Conservation (phyloP, 2,888 invertebrate genomes). For the Fragum fragum region DNA sequence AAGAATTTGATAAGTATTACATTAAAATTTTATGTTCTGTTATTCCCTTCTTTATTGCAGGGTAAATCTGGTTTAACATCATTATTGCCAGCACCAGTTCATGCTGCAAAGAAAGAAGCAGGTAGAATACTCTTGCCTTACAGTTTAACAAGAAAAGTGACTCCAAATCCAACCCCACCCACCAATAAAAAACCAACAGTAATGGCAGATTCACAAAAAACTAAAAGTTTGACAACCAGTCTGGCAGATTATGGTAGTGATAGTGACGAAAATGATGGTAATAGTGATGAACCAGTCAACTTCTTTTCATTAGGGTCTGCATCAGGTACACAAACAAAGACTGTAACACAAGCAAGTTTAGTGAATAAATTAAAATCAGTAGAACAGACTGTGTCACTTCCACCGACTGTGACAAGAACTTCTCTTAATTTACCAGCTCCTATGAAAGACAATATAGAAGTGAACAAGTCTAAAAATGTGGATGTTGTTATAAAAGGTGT, state of each 20-base stretch:
- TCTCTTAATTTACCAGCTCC: constrained; percentile 63
- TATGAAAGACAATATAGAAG: constrained; percentile 17
- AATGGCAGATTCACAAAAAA: constrained; percentile 4
- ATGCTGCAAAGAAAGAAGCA: constrained; percentile 77
- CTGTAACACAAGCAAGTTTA: neutral
- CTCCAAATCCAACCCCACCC: constrained; percentile 22
- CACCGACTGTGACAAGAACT: constrained; percentile 41
- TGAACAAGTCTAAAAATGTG: neutral
- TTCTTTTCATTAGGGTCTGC: constrained; percentile 71
- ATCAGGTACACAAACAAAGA: neutral
- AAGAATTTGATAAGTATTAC: no score
- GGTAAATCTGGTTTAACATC: constrained; percentile 76
- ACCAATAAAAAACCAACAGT: neutral
- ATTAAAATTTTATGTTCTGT: no score
- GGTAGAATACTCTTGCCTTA: constrained; percentile 80
- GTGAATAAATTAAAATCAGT: constrained; percentile 29
- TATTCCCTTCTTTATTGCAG: constrained; percentile 52
- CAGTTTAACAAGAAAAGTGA: constrained; percentile 67
- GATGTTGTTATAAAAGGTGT: constrained; percentile 10
- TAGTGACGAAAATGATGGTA: constrained; percentile 75
- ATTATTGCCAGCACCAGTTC: constrained; percentile 79
- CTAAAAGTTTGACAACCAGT: constrained; percentile 30
- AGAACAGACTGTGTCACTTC: constrained; percentile 54
- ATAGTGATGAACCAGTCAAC: constrained; percentile 50
- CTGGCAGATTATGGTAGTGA: constrained; percentile 74